These are phyloP conservation scores for Microchirus variegatus DNA, from an alignment of 2,797 vertebrate genomes.

Conservation along the genomic window DNA sequence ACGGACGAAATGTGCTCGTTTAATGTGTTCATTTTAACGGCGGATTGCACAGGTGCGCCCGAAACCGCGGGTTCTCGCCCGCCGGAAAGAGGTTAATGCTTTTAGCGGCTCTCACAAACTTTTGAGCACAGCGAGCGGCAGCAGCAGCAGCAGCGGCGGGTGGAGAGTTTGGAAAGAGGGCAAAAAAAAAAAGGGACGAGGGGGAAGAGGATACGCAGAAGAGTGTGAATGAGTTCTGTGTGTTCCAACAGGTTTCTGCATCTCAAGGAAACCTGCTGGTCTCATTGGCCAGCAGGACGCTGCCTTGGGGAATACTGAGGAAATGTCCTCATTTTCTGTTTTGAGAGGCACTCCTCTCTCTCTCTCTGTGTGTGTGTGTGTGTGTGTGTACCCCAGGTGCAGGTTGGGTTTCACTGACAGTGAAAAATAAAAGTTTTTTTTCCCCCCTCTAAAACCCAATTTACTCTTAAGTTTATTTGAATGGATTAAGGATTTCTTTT, in stretches of 20 bases:
- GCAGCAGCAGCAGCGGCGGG: too few species aligned
- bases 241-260: slow-evolving; percentile 57
- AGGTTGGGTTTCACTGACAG: slow-evolving; percentile 16
- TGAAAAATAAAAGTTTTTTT: slow-evolving; percentile 15
- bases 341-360: slow-evolving; percentile 40
- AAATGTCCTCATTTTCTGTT: slow-evolving; percentile 74
- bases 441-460: not conserved
- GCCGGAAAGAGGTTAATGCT: slow-evolving; percentile 38
- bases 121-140: slow-evolving; percentile 2
- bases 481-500: not conserved
- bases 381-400: slow-evolving; percentile 25
- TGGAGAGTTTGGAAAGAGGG: slow-evolving; percentile 6
- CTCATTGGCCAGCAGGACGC: slow-evolving; percentile 36
- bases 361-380: slow-evolving; percentile 2
- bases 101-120: slow-evolving; percentile 18
- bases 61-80: slow-evolving; percentile 27
- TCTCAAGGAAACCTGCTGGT: slow-evolving; percentile 46
- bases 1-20: slow-evolving; percentile 38
- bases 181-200: not conserved
- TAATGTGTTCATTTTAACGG: slow-evolving; percentile 66
- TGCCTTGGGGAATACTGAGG: slow-evolving; percentile 49
- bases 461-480: not conserved
- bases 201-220: slow-evolving; percentile 42
- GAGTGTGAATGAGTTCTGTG: slow-evolving; percentile 55
- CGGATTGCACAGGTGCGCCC: slow-evolving; percentile 56